Base-by-base conservation (phyloP, 2,113 vertebrate genomes). In the Eira barbara region DNA sequence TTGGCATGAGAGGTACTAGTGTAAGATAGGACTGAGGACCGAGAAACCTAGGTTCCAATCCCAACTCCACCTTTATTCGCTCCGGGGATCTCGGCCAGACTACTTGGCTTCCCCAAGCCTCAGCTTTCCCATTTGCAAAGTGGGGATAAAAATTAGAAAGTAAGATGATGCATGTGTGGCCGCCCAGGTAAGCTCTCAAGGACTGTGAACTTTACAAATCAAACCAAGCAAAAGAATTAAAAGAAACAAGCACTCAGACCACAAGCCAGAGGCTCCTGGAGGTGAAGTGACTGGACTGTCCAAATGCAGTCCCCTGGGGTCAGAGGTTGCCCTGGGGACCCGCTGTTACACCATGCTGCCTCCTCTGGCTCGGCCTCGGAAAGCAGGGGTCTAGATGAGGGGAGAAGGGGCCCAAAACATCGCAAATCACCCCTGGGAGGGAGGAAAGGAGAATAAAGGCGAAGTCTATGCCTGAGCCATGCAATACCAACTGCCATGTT, bases 21-120 rank as follows among this genome's bases (percentile, higher is more conserved):
- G 15, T 27, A 36, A 61, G 17, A 67, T 1, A 63, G 20, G 4
- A 21, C 61, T 59, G 42, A 88, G 27, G 59, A 79, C 42, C 52
- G 76, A 25, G 83, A 61, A 27, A 23, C 34, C 36, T 47, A 15
- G 39, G 27, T 29, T 74, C 79, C 57, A 71, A 47, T 39, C 80
- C 63, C 39, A 69, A 0, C 55, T 57, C 52, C 34, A 20, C 29
- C 81, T 15, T 55, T 88, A 4, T 45, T n/a, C 27, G 80, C 42
- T 39, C 39, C 3, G 6, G 36, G 2, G 21, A 55, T 31, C 34
- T 65, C 7, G 1, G 15, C 80, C 39, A 69, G 49, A 52, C 59
- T n/a, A 42, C 17, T 34, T 84, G 65, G 45, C 81, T 71, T 86
- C 85, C 73, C 71, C 29, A 25, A 69, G 89, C 63, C 85, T 82